These are phyloP conservation scores for Cryptomyrus ogoouensis DNA, from an alignment of 2,113 vertebrate species.

Conservation along the genomic window DNA sequence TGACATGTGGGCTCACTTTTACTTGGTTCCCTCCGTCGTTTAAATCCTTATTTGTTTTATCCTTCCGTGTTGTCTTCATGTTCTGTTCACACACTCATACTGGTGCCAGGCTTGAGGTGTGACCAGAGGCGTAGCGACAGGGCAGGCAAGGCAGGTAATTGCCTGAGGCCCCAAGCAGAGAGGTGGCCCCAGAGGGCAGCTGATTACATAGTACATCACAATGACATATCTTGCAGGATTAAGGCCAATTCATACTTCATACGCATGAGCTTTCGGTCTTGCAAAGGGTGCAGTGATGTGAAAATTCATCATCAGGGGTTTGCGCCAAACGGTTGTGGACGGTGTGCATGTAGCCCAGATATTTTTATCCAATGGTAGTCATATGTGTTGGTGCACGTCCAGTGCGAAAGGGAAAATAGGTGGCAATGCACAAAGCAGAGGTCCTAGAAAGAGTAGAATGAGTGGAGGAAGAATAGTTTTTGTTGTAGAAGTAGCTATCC, in stretches of 20 bases:
- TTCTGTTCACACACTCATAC: background rate
- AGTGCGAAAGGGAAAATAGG: too few species aligned
- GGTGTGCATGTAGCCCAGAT: background rate
- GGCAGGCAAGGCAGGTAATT: background rate
- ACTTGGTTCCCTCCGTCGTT: too few species aligned
- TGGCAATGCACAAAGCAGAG: too few species aligned
- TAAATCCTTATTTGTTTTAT: too few species aligned
- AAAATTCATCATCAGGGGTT: background rate
- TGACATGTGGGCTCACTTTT: too few species aligned
- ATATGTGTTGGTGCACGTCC: too few species aligned
- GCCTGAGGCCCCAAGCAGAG: background rate
- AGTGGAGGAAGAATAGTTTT: too few species aligned
- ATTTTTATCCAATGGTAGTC: too few species aligned
- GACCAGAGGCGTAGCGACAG: background rate
- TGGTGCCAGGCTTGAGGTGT: background rate
- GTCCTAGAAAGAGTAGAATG: too few species aligned
- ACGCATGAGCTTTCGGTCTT: background rate
- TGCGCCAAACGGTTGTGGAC: background rate
- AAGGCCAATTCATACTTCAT: background rate
- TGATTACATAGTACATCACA: background rate
- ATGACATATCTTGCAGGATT: background rate
- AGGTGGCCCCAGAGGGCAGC: background rate
- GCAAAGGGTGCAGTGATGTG: background rate
- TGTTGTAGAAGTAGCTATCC: too few species aligned
- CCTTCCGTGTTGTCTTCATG: background rate